Conservation (phyloP, 2,113 vertebrate species). For the Istiophorus platypterus region DNA sequence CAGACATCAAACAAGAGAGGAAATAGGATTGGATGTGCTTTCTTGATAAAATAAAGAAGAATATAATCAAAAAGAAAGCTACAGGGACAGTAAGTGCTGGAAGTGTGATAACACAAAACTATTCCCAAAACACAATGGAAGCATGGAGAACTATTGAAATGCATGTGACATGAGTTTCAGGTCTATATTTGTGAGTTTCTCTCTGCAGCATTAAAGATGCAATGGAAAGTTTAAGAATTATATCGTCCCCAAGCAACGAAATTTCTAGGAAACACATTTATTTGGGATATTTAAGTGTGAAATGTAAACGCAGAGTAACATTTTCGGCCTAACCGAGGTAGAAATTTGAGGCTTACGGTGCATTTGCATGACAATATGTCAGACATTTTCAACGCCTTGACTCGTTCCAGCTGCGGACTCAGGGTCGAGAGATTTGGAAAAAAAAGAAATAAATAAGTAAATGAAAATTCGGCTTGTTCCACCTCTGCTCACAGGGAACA, state of each 20-base stretch:
- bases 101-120: not conserved
- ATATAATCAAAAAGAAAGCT: slow-evolving; percentile 1
- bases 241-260: not conserved
- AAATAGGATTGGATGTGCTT: not conserved
- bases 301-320: not conserved
- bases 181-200: not conserved
- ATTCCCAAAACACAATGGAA: not conserved
- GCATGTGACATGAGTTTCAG: not conserved
- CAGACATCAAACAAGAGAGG: slow-evolving; percentile 11
- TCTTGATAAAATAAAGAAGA: slow-evolving; percentile 11
- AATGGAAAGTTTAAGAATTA: not conserved
- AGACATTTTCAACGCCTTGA: slow-evolving; percentile 1
- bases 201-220: not conserved
- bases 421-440: not conserved
- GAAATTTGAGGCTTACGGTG: too few relatives aligned
- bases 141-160: not conserved
- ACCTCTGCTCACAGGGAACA: not conserved
- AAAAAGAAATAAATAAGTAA: not conserved
- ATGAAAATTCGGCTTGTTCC: not conserved
- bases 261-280: not conserved
- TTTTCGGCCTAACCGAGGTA: too few relatives aligned
- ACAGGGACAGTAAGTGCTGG: not conserved
- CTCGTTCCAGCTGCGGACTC: not conserved
- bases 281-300: not conserved
- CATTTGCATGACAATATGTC: not conserved